Evolutionary conservation across 2,113 vertebrate genomes (phyloP), one percentile per base, ranked within the genome.

Genomic region (Chaenocephalus aceratus): DNA sequence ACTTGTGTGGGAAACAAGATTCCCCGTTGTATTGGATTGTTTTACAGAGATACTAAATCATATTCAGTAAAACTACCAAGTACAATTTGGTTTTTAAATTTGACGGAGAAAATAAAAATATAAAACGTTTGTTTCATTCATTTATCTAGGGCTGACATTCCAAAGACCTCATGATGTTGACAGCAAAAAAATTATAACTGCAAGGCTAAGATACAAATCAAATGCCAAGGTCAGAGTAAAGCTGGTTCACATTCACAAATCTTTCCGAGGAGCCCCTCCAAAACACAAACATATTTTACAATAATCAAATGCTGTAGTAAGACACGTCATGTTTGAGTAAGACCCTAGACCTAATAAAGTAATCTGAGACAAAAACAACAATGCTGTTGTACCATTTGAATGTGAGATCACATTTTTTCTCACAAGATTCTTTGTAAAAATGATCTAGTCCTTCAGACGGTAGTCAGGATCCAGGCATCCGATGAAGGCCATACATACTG

Each of bases 401-500:
- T 66, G 6, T 16, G 14, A 48, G 13, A 26, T n/a, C 23, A 61
- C 23, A 44, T 53, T 2, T 3, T 59, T 3, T 41, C 15, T 56
- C 23, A 60, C 18, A 34, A 53, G 53, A 74, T 60, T 41, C 6
- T 62, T 76, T 45, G 10, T 13, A 30, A 59, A 59, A 77, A 51
- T 68, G 44, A 75, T 72, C 60, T 79, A 3, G 78, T 69, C 49
- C 41, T 74, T 3, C 9, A 79, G 48, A 56, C 48, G 77, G 71
- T 66, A 0, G 1, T 80, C 10, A 76, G 6, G 30, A 80, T 63
- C 45, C 46, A 75, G 54, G 53, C 6, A 52, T 26, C 65, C 57
- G 49, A 77, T 52, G 68, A 87, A 92, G 66, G 83, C 65, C 77
- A 71, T 44, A 61, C 23, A 66, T 7, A 66, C 16, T 51, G 45